Base-by-base conservation (phyloP, 2,888 invertebrate genomes). In the Acanthosoma haemorrhoidale region DNA sequence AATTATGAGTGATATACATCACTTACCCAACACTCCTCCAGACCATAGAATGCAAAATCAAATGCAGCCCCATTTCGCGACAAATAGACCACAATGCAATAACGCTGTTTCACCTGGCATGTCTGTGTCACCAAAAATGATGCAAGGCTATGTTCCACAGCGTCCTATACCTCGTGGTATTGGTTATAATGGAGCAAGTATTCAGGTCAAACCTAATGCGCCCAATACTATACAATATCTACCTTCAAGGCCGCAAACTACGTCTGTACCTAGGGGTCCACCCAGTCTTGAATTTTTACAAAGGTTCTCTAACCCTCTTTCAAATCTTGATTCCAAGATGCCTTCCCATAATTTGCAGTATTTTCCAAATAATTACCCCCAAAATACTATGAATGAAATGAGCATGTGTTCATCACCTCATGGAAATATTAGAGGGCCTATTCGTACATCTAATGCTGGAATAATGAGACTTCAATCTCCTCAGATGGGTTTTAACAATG, bases 151-250 rank as follows among this genome's bases (percentile, higher is more conserved):
- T 69, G 72, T 68, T 16, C 70, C 70, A 13, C 72, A 70, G 18
- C 70, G 74, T 25, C 72, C 73, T 6, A 72, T 75, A 71, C 77
- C 78, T 16, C 80, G 80, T 8, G 80, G 81, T 2, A 85, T 83
- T 77, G 84, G 85, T 2, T 88, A 88, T 77, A 88, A 88, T 76
- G 88, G 88, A 75, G 87, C 90, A 58, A 96, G 93, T 80, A 90
- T 94, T 43, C 81, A 81, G 73, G 95, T 97, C 29, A 96, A 96
- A 81, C 92, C 96, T 9, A 95, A 92, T 80, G 95, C 96, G 11
- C 96, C 97, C 0, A 97, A 97, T 81, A 97, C 97, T 38, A 97
- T 97, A 79, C 96, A 97, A 83, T 97, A 97, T 84, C 86, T 96
- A 80, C 97, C 97, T 21, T 93, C 95, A 66, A 86, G 95, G 81